Evolutionary conservation across 2,113 vertebrate genomes (phyloP).

Genomic region (Pollimyrus isidori): DNA sequence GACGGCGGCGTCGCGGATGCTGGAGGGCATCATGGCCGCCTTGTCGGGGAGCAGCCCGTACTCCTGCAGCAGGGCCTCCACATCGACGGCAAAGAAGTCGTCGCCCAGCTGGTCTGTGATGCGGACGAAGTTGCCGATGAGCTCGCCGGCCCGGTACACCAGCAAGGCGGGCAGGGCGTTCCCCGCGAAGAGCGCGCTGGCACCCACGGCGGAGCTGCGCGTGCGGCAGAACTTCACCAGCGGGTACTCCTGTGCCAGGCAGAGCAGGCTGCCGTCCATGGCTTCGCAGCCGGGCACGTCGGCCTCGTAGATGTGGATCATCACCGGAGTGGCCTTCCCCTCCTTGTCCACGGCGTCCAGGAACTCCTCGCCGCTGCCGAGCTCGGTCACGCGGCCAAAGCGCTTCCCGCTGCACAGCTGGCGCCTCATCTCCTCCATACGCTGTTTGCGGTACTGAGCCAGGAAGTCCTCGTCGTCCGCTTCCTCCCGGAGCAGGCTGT

Average conservation of each 20-base stretch:
- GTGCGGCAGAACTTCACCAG: slow-evolving; percentile 87
- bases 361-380: slow-evolving; percentile 79
- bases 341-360: slow-evolving; percentile 86
- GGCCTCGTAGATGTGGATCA: slow-evolving; percentile 91
- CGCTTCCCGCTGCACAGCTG: slow-evolving; percentile 77
- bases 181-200: slow-evolving; percentile 78
- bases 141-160: slow-evolving; percentile 84
- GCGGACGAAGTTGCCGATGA: slow-evolving; percentile 93
- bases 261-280: slow-evolving; percentile 85
- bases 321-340: slow-evolving; percentile 74
- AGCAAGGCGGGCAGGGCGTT: slow-evolving; percentile 86
- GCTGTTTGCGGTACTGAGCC: slow-evolving; percentile 87
- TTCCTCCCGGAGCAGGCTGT: slow-evolving; percentile 68
- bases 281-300: slow-evolving; percentile 79
- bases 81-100: slow-evolving; percentile 92
- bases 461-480: slow-evolving; percentile 86
- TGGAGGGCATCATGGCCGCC: slow-evolving; percentile 55
- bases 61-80: slow-evolving; percentile 89
- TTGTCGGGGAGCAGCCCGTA: slow-evolving; percentile 91
- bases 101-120: slow-evolving; percentile 94
- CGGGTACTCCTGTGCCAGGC: slow-evolving; percentile 85
- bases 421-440: slow-evolving; percentile 89
- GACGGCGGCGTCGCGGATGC: slow-evolving; percentile 64
- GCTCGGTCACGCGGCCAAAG: slow-evolving; percentile 79
- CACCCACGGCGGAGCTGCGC: slow-evolving; percentile 79